A percentile compares a stretch with the other conserved stretches of the same genome.
Conservation (phyloP, 2,113 vertebrate species). For the Sinocyclocheilus anophthalmus region DNA sequence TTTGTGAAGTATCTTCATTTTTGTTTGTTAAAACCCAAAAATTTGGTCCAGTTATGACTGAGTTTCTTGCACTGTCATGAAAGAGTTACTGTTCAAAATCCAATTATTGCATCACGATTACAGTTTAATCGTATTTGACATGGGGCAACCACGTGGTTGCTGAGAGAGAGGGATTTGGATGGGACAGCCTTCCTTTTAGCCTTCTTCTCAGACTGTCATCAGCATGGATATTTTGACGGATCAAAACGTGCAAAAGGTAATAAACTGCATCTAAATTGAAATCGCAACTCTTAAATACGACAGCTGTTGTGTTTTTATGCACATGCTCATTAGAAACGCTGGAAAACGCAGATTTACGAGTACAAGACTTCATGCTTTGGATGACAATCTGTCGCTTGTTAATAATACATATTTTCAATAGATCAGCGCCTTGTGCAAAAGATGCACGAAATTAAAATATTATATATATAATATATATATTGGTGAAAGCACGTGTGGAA, state of each 20-base stretch:
- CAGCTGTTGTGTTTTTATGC: not conserved
- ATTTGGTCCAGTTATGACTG: not conserved
- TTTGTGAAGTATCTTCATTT: not conserved
- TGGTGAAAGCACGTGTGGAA: not conserved
- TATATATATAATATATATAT: not conserved
- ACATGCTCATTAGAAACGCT: not conserved
- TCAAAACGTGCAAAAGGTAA: slow-evolving; percentile 78
- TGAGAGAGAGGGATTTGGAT: slow-evolving; percentile 20
- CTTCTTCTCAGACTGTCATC: not conserved
- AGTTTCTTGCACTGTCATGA: not conserved
- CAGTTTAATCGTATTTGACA: slow-evolving; percentile 52
- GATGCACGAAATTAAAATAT: not conserved
- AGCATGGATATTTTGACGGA: slow-evolving; percentile 77
- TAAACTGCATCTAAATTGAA: not conserved
- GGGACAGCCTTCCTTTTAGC: not conserved
- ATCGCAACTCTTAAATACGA: not conserved
- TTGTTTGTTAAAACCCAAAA: too few relatives aligned
- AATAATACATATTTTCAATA: not conserved
- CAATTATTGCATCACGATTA: slow-evolving; percentile 49
- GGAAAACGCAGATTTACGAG: not conserved
- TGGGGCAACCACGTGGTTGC: slow-evolving; percentile 57
- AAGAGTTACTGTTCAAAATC: slow-evolving; percentile 59
- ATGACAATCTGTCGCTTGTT: not conserved
- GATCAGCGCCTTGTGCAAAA: not conserved
- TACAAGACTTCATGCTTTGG: too few relatives aligned